phyloP scores from a whole-genome alignment of 2,113 vertebrate species.

The Pan paniscus region DNA sequence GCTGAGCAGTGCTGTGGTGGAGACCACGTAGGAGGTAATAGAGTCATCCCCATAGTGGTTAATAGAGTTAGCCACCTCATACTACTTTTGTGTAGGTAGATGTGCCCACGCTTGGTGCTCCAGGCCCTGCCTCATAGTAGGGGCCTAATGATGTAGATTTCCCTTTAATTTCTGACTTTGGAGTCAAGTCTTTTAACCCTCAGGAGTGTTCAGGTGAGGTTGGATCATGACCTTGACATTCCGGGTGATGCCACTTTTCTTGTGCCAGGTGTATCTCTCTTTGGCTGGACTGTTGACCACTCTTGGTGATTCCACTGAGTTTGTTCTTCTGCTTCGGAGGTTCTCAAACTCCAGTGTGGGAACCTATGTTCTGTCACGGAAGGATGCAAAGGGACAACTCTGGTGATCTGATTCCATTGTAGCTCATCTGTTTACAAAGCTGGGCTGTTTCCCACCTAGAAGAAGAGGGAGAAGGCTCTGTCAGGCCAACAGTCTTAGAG shows the following conservation, averaged over 20 bases:
- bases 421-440: not conserved
- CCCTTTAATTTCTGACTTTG: conserved; percentile 2
- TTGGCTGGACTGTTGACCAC: not conserved
- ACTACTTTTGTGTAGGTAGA: not conserved
- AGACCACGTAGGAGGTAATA: not conserved
- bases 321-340: not conserved
- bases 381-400: not conserved
- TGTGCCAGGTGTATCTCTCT: not conserved
- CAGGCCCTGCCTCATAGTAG: not conserved
- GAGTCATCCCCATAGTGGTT: not conserved
- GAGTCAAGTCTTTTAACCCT: not conserved
- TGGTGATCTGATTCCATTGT: not conserved
- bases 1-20: not conserved
- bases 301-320: not conserved
- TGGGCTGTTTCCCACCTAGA: not conserved
- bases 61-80: not conserved
- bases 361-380: not conserved
- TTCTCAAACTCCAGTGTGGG: not conserved
- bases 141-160: not conserved
- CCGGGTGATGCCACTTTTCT: not conserved
- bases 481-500: not conserved
- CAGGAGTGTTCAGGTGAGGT: not conserved
- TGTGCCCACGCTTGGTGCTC: not conserved
- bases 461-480: not conserved
- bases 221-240: not conserved